phyloP scores from a whole-genome alignment of 2,113 vertebrate species.

The Forbesichthys papilliferus region DNA sequence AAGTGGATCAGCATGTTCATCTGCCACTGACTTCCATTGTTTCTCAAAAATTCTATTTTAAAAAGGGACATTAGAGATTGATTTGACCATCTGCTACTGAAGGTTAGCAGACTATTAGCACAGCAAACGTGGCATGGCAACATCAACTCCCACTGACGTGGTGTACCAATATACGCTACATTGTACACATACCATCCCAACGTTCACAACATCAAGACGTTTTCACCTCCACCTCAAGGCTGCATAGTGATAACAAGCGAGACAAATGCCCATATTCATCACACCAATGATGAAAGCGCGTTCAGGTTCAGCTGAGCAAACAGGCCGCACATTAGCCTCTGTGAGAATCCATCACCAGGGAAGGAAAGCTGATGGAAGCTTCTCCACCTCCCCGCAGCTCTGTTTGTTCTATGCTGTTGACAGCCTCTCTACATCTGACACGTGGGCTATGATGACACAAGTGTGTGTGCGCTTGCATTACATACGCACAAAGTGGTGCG shows the following conservation, averaged over 20 bases:
- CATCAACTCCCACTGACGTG: constrained; percentile 12
- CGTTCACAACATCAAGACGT: too few relatives aligned
- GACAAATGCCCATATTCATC: background rate
- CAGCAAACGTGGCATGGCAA: background rate
- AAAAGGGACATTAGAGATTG: too few relatives aligned
- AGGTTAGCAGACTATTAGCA: too few relatives aligned
- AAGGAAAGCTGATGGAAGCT: constrained; percentile 5
- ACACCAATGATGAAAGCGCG: background rate
- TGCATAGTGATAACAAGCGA: background rate
- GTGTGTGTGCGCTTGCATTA: background rate
- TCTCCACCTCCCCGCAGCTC: background rate
- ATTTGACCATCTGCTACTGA: too few relatives aligned
- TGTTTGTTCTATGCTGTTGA: background rate
- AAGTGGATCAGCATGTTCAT: too few relatives aligned
- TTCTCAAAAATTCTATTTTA: too few relatives aligned
- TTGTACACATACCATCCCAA: constrained; percentile 14
- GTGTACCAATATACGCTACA: constrained; percentile 33
- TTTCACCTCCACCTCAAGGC: too few relatives aligned
- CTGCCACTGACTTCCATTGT: too few relatives aligned
- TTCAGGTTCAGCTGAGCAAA: constrained; percentile 60
- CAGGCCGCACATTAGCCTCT: constrained; percentile 6
- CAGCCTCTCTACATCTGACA: background rate
- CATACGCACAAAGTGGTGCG: background rate
- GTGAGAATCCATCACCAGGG: constrained; percentile 1
- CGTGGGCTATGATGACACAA: constrained; percentile 3